These are phyloP conservation scores for Drosophila orena DNA, from an alignment of 1,140 invertebrate species.

Conservation along the genomic window DNA sequence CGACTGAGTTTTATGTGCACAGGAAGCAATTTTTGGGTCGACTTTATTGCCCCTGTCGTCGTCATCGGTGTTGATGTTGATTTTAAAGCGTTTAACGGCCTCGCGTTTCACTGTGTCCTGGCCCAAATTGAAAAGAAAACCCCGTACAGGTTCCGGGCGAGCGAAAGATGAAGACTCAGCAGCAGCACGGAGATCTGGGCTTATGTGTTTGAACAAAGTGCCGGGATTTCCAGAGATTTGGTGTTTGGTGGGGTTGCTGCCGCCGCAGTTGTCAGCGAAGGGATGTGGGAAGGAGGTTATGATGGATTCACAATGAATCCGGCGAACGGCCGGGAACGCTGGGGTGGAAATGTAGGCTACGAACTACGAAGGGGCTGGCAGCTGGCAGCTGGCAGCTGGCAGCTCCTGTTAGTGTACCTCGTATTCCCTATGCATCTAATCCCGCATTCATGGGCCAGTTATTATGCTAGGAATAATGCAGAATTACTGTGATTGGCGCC, in stretches of 20 bases:
- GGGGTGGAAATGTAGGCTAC: slow-evolving; percentile 34
- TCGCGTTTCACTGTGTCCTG: slow-evolving; percentile 32
- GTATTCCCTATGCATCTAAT: slow-evolving; percentile 37
- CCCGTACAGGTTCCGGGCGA: slow-evolving; percentile 1
- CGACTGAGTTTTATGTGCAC: slow-evolving; percentile 71
- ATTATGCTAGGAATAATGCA: slow-evolving; percentile 25
- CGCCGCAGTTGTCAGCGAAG: slow-evolving; percentile 21
- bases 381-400: no score
- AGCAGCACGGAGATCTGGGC: slow-evolving; percentile 43
- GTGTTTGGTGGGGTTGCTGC: slow-evolving; percentile 21
- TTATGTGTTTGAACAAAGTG: slow-evolving; percentile 75
- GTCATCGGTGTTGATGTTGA: slow-evolving; percentile 69
- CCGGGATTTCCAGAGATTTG: slow-evolving; percentile 73
- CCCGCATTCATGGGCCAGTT: slow-evolving; percentile 35
- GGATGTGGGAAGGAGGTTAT: slow-evolving; percentile 33
- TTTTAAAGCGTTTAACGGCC: slow-evolving; percentile 81
- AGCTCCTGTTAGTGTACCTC: slow-evolving; percentile 19
- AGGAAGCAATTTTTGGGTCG: slow-evolving; percentile 82
- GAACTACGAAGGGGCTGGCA: not conserved
- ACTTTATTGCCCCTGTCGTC: slow-evolving; percentile 78
- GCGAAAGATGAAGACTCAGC: slow-evolving; percentile 27
- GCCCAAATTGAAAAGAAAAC: slow-evolving; percentile 71
- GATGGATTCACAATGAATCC: slow-evolving; percentile 66
- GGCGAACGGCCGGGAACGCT: slow-evolving; percentile 13
- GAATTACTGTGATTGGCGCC: slow-evolving; percentile 4